Percentiles rank a stretch among this genome's conserved stretches.
Evolutionary conservation across 2,797 vertebrate genomes (phyloP).

Genomic region (Lepilemur septentrionalis): DNA sequence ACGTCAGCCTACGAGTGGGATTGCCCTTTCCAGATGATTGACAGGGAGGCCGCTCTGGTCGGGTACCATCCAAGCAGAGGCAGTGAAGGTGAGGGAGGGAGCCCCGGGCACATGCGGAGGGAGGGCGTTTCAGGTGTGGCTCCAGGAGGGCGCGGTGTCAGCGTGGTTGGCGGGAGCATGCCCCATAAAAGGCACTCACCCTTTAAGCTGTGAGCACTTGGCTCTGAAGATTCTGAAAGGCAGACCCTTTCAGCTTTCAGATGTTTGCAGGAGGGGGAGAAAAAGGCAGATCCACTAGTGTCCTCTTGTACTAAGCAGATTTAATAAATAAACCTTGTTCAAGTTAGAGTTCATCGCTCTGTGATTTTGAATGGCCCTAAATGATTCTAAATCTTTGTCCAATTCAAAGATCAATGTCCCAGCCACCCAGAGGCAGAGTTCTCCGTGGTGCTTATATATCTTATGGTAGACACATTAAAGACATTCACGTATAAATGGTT

Average conservation of each 20-base stretch:
- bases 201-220: not conserved
- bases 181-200: not conserved
- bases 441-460: not conserved
- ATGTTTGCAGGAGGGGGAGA: not conserved
- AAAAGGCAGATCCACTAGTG: not conserved
- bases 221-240: constrained; percentile 6
- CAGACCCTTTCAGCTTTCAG: not conserved
- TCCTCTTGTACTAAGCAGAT: not conserved
- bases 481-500: not conserved
- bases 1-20: accelerated
- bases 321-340: not conserved
- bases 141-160: not conserved
- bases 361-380: constrained; percentile 48
- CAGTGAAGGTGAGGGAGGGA: not conserved
- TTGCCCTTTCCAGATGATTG: not conserved
- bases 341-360: constrained; percentile 38
- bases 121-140: not conserved
- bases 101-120: not conserved
- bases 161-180: not conserved
- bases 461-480: not conserved
- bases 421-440: constrained; percentile 12
- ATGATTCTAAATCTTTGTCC: constrained; percentile 55
- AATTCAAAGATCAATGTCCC: constrained; percentile 55
- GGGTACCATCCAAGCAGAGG: not conserved
- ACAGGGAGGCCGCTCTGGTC: not conserved